Evolutionary conservation across 2,797 vertebrate species (phyloP).

Genomic region (Argentina silus): DNA sequence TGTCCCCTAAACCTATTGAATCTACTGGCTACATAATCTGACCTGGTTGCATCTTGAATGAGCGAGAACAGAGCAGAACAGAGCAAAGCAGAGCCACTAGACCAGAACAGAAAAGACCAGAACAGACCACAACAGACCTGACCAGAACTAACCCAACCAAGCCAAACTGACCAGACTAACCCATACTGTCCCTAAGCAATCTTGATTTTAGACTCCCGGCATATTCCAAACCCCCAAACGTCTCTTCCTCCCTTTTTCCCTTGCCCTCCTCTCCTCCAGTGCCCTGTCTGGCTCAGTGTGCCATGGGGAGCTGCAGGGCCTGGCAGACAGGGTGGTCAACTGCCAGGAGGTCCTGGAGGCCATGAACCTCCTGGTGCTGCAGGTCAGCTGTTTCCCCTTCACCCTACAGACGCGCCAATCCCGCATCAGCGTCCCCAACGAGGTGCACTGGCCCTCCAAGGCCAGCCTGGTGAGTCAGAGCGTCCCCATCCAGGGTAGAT

Average conservation of each 20-base stretch:
- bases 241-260: not conserved
- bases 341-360: constrained; percentile 94
- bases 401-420: constrained; percentile 95
- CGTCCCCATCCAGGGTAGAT: no score
- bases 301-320: constrained; percentile 92
- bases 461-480: constrained; percentile 79
- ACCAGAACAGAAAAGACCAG: not conserved
- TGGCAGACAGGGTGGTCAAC: constrained; percentile 96
- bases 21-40: not conserved
- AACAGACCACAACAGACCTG: not conserved
- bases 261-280: constrained; percentile 63
- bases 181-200: no score
- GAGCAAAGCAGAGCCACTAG: not conserved
- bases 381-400: constrained; percentile 97
- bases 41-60: not conserved
- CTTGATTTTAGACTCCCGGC: not conserved
- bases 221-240: not conserved
- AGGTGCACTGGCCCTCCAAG: constrained; percentile 91
- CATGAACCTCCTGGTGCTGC: constrained; percentile 94
- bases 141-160: no score
- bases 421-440: constrained; percentile 89
- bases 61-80: not conserved
- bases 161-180: no score
- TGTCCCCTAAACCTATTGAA: not conserved
- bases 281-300: constrained; percentile 90